A percentile compares a stretch with the other conserved stretches of the same genome.
These are phyloP conservation scores for Alectoris magna DNA, from an alignment of 2,797 vertebrate species.

Conservation along the genomic window DNA sequence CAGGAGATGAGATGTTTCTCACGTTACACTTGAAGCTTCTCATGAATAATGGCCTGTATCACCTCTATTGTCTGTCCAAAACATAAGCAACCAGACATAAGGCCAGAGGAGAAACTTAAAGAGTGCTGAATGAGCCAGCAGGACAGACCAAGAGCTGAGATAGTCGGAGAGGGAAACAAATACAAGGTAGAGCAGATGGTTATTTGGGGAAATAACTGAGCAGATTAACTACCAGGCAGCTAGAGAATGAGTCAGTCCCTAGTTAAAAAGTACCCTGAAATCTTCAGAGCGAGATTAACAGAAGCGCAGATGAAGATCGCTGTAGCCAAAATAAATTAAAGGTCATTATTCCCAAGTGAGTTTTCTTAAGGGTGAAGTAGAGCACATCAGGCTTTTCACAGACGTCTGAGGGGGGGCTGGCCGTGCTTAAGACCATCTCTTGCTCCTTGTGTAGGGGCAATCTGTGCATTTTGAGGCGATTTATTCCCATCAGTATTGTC, in stretches of 20 bases:
- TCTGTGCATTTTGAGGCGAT: conserved; percentile 40
- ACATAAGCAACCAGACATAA: conserved; percentile 85
- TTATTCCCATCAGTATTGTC: conserved; percentile 13
- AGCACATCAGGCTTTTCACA: conserved; percentile 55
- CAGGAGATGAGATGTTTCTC: conserved; percentile 95
- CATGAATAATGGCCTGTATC: conserved; percentile 82
- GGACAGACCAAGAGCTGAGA: conserved; percentile 71
- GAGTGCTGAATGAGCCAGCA: conserved; percentile 84
- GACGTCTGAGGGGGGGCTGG: conserved; percentile 6
- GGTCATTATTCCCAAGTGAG: conserved; percentile 57
- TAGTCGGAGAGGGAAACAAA: conserved; percentile 61
- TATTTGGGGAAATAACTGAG: conserved; percentile 45
- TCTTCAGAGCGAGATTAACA: conserved; percentile 57
- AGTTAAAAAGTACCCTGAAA: conserved; percentile 63
- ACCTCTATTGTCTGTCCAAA: conserved; percentile 87
- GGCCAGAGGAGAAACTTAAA: conserved; percentile 88
- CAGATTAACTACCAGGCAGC: conserved; percentile 51
- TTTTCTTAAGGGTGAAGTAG: conserved; percentile 50
- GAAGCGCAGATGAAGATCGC: conserved; percentile 43
- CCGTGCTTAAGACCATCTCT: conserved; percentile 25
- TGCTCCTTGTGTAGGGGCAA: background rate
- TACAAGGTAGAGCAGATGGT: conserved; percentile 73
- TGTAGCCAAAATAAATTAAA: conserved; percentile 69
- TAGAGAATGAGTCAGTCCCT: conserved; percentile 49
- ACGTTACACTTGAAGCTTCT: conserved; percentile 89